phyloP scores from a whole-genome alignment of 2,113 vertebrate species.

The Neoarius graeffei region DNA sequence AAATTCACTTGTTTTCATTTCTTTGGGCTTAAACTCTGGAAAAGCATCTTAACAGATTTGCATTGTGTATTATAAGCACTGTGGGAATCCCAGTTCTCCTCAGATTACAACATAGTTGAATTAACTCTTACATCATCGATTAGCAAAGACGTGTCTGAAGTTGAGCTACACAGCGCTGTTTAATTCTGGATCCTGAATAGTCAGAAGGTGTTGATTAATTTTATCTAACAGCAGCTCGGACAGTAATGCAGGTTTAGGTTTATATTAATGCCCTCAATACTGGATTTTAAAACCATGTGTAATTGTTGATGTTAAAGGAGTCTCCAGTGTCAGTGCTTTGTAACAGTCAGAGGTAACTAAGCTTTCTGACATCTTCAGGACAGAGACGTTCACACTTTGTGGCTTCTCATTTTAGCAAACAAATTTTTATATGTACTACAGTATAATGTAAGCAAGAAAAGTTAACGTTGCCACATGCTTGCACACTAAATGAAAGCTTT shows the following conservation, averaged over 20 bases:
- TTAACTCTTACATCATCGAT: neutral
- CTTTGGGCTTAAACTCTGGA: neutral
- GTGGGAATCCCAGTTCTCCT: neutral
- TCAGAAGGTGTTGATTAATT: neutral
- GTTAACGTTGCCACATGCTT: neutral
- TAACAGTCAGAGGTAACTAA: neutral
- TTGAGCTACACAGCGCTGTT: neutral
- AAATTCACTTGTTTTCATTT: constrained; percentile 7
- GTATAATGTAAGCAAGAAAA: neutral
- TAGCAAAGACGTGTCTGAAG: neutral
- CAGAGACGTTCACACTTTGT: neutral
- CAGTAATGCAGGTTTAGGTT: neutral
- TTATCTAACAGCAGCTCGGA: neutral
- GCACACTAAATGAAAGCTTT: neutral
- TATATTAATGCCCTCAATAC: neutral
- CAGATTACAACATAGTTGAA: neutral
- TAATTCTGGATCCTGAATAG: neutral
- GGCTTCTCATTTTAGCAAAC: neutral
- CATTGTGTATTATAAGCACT: neutral
- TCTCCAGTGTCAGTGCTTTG: neutral
- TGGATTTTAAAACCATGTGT: neutral
- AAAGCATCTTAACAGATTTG: neutral
- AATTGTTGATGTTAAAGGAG: neutral
- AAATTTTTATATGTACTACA: neutral
- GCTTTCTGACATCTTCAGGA: neutral